Evolutionary conservation across 2,888 invertebrate genomes (phyloP), one percentile per base, ranked within the genome.

Genomic region (Ennomos erosarius): DNA sequence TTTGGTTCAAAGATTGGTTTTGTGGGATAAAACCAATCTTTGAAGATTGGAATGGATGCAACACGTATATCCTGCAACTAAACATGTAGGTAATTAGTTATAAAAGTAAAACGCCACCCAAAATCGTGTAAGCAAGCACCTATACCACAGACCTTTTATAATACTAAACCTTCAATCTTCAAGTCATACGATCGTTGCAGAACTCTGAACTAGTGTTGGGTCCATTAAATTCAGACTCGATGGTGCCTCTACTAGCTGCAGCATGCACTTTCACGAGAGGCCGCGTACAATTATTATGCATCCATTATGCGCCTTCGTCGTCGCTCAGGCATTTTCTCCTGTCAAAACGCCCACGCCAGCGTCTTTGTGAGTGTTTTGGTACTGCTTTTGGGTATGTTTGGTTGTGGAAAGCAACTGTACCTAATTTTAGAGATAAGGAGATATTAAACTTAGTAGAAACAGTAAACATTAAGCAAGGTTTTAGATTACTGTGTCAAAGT

Each of bases 181-280:
- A 26, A 26, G 26, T 26, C 4, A 6, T 26, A 26, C 8, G 39
- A 33, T 16, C 10, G 16, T 44, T 26, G 11, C 36, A n/a, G 10
- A 33, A 40, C 6, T 26, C 26, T 26, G 26, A 26, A 16, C 37
- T 54, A 12, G 10, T n/a, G 5, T 13, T 13, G 2, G 12, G 12
- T 47, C 44, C 11, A 12, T 3, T 8, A 0, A 36, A 50, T 42
- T 12, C 8, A 10, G 16, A 9, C 6, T 10, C 13, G 9, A 10
- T 60, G 51, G 59, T 26, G 10, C 11, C 47, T 13, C 9, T 50
- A 54, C 34, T 33, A 37, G 51, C 59, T 67, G 66, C 66, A 67
- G 66, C 82, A 79, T 90, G 90, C 89, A 91, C 92, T 91, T 91
- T 90, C 91, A 81, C 88, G 82, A 85, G 81, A 86, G 85, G 85